Evolutionary conservation across 37 sponge, comb jelly and placozoan species (phyloP), one percentile per base, ranked within the genome.

Genomic region (Petrosia ficiformis): DNA sequence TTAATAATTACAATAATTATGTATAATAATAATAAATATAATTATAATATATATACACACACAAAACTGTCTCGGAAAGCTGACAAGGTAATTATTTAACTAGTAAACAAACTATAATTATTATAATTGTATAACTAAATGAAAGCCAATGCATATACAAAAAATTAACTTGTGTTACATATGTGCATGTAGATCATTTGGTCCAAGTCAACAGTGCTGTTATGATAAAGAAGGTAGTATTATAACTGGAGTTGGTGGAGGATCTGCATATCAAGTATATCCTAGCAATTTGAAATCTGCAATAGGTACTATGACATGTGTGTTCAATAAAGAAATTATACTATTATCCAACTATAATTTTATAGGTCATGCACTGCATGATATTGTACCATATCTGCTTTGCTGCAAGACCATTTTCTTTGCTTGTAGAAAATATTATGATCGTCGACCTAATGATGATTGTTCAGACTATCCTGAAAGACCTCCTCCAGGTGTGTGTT

Each of bases 191-290:
- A n/a, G 54, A 19, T 48, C 54, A 19, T 48, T 48, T 41, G 3
- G 21, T 11, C 43, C 48, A 31, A 28, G 44, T 71, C 72, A 42
- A 3, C 72, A 71, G 24, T 42, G 52, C 44, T 71, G 52, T 39
- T 39, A 71, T 42, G 22, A 25, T 71, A 11, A 3, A 44, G 54
- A 71, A 28, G 72, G 48, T 8, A 42, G 16, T 19, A 26, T 71
- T 71, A 34, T 71, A 14, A 42, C 41, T 42, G 44, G 30, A 2
- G 5, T 30, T 19, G 43, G 44, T 71, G 72, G 42, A 43, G 52
- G 72, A 42, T 64, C 65, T 42, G 44, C 72, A 42, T 28, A 42
- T 30, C 40, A 52, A 34, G 41, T 43, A 28, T 39, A 39, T 71
- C 44, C 52, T 43, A 71, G 43, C 4, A 71, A 14, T 33, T 48